phyloP scores from a whole-genome alignment of 2,797 vertebrate genomes.

The Chelidonichthys spinosus region DNA sequence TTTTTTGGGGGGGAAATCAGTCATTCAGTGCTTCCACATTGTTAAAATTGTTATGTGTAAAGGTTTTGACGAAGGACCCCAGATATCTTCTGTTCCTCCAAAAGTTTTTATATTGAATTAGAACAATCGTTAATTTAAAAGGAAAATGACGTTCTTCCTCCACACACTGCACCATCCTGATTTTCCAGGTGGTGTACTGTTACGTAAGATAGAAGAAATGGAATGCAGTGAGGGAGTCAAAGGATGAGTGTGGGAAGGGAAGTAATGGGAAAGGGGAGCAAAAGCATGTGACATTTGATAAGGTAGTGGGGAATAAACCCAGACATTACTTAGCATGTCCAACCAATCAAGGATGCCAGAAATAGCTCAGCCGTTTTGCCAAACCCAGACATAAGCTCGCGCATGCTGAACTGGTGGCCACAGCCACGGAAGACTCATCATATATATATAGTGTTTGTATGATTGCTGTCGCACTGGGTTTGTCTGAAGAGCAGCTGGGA shows the following conservation, averaged over 20 bases:
- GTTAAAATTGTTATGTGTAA: neutral
- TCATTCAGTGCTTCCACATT: neutral
- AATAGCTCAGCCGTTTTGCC: conserved; percentile 51
- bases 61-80: neutral
- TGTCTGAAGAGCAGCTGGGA: conserved; percentile 45
- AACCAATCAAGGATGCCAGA: conserved; percentile 55
- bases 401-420: conserved; percentile 42
- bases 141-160: neutral
- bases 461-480: conserved; percentile 60
- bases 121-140: neutral
- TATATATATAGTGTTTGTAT: conserved; percentile 5
- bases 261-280: neutral
- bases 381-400: conserved; percentile 58
- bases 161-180: neutral
- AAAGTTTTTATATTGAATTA: conserved; percentile 11
- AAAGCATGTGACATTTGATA: conserved; percentile 52
- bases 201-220: neutral
- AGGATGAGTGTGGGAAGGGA: neutral
- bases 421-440: conserved; percentile 71
- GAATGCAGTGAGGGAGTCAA: neutral
- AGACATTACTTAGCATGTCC: conserved; percentile 55
- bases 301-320: conserved; percentile 45
- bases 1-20: neutral
- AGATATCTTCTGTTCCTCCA: neutral
- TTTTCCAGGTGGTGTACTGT: neutral